Percentiles rank a stretch among this genome's conserved stretches.
These are phyloP conservation scores for Mylabris phalerata DNA, from an alignment of 1,140 invertebrate genomes.

Conservation along the genomic window DNA sequence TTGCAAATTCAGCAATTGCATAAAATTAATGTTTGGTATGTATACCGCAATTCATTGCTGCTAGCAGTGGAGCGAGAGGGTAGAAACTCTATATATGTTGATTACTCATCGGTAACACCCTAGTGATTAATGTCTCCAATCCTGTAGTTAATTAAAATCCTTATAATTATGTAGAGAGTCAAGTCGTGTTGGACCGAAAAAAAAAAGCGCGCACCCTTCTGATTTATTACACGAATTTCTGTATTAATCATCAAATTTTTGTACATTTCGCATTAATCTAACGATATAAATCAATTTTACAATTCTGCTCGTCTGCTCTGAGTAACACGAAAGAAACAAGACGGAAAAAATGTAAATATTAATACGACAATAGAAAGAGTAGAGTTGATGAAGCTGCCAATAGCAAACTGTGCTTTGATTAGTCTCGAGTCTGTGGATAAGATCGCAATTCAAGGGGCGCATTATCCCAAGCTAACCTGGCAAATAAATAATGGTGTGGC, in stretches of 20 bases:
- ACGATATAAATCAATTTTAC: too few relatives aligned
- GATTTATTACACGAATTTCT: too few relatives aligned
- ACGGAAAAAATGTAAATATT: too few relatives aligned
- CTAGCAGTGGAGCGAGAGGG: constrained; percentile 1
- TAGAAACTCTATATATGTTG: constrained; percentile 20
- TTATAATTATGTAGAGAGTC: constrained; percentile 29
- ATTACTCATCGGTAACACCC: constrained; percentile 34
- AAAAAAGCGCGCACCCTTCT: too few relatives aligned
- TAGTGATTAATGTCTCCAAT: constrained; percentile 31
- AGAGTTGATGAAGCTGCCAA: too few relatives aligned
- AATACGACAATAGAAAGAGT: too few relatives aligned
- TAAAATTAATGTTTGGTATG: constrained; percentile 22
- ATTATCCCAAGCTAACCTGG: constrained; percentile 17
- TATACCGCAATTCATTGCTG: constrained; percentile 24
- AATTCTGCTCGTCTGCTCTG: too few relatives aligned
- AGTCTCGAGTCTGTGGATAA: constrained; percentile 2
- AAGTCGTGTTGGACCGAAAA: constrained; percentile 8
- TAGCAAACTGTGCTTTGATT: constrained; percentile 6
- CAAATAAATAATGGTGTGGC: constrained; percentile 21
- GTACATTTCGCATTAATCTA: too few relatives aligned
- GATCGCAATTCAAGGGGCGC: constrained; percentile 22
- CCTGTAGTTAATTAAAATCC: constrained; percentile 32
- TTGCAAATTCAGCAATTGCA: constrained; percentile 26
- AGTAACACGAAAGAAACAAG: too few relatives aligned
- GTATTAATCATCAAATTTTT: too few relatives aligned